phyloP scores from a whole-genome alignment of 2,113 vertebrate genomes.

The Sceloporus tristichus region DNA sequence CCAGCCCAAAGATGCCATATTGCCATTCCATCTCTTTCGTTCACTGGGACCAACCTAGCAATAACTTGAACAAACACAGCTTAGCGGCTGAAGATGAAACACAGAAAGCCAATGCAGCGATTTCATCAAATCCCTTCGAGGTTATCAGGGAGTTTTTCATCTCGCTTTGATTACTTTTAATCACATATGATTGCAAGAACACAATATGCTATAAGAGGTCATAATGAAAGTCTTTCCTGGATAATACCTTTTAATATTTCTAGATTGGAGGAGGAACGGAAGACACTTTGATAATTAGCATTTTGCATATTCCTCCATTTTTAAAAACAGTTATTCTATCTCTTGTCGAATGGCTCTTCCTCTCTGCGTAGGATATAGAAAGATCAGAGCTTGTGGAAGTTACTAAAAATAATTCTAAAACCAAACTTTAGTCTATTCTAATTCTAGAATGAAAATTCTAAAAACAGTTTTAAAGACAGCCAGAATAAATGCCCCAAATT shows the following conservation, averaged over 20 bases:
- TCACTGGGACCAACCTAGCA: background rate
- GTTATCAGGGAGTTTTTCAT: background rate
- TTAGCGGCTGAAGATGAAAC: background rate
- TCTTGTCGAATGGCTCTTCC: too few species aligned
- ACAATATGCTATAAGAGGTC: background rate
- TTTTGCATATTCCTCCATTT: background rate
- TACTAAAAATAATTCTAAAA: too few species aligned
- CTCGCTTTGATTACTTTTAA: background rate
- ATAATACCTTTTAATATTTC: background rate
- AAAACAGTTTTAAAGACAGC: too few species aligned
- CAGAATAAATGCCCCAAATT: too few species aligned
- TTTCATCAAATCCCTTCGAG: background rate
- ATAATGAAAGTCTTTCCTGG: background rate
- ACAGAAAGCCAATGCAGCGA: background rate
- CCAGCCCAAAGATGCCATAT: background rate
- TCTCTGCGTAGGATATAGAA: too few species aligned
- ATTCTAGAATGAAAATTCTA: too few species aligned
- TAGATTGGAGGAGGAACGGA: too few species aligned
- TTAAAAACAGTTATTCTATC: background rate
- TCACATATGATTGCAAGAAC: background rate
- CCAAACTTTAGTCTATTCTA: too few species aligned
- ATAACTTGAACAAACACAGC: constrained; percentile 1
- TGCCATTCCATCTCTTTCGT: background rate
- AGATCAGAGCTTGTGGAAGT: too few species aligned
- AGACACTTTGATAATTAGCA: background rate